phyloP scores from a whole-genome alignment of 2,113 vertebrate genomes.

The Myanophis thanlyinensis region DNA sequence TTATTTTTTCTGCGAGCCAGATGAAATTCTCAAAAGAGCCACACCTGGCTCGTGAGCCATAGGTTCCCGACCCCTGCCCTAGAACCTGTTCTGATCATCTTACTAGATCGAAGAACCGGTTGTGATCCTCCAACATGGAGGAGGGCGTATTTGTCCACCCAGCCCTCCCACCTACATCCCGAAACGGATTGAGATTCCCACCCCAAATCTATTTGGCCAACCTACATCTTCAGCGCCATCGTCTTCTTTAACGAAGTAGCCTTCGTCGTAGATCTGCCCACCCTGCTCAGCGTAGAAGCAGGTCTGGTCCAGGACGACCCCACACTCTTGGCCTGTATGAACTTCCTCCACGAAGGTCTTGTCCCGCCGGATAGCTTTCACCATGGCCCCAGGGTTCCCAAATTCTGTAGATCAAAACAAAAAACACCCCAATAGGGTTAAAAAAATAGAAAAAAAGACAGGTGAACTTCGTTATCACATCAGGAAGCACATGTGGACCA shows the following conservation, averaged over 20 bases:
- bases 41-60: too few species aligned
- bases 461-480: neutral
- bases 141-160: neutral
- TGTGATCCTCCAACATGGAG: neutral
- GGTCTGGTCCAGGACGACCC: conserved; percentile 89
- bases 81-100: neutral
- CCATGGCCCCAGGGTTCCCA: conserved; percentile 74
- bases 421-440: neutral
- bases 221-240: conserved; percentile 86
- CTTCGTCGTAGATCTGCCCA: conserved; percentile 93
- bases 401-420: conserved; percentile 71
- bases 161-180: neutral
- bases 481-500: neutral
- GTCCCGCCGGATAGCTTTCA: conserved; percentile 88
- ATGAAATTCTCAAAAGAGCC: too few species aligned
- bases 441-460: neutral
- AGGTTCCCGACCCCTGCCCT: too few species aligned
- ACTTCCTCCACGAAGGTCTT: conserved; percentile 87
- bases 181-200: neutral
- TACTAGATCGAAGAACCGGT: neutral
- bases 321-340: conserved; percentile 89
- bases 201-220: neutral
- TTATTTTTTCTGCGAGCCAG: too few species aligned
- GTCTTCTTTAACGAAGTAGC: conserved; percentile 88
- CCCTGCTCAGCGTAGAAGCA: conserved; percentile 98